Evolutionary conservation across 35 echinoderm and acorn worm species (phyloP).

Genomic region (Chiridota heheva): DNA sequence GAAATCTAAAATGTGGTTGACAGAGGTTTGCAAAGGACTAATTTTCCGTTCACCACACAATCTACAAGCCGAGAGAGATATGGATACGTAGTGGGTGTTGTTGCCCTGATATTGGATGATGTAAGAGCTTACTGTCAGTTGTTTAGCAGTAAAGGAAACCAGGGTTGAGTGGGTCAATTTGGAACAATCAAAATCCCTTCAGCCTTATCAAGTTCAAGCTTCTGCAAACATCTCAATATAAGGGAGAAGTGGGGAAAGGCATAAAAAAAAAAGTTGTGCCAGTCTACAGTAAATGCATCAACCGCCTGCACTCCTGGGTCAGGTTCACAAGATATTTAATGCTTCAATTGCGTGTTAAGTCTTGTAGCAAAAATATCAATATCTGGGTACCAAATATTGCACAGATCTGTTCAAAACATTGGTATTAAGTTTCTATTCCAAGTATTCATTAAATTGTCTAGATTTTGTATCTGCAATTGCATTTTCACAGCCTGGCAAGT

Average conservation of each 20-base stretch:
- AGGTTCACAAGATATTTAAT: constrained; percentile 66
- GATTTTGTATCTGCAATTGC: constrained; percentile 49
- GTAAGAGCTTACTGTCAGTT: background rate
- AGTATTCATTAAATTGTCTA: constrained; percentile 47
- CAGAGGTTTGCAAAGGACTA: constrained; percentile 6
- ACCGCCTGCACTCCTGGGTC: constrained; percentile 58
- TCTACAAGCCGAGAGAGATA: too few species aligned
- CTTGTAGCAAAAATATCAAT: constrained; percentile 83
- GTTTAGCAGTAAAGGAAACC: constrained; percentile 59
- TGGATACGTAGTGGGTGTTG: too few species aligned
- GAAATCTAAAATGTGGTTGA: background rate
- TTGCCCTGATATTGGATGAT: constrained; percentile 19
- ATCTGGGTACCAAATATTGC: constrained; percentile 34
- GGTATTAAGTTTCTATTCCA: constrained; percentile 60
- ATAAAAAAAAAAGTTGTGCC: constrained; percentile 50
- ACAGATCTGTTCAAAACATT: constrained; percentile 35
- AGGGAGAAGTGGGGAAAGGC: constrained; percentile 57
- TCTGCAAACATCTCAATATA: constrained; percentile 52
- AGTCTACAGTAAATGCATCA: constrained; percentile 64
- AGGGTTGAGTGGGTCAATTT: constrained; percentile 83
- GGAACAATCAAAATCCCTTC: constrained; percentile 65
- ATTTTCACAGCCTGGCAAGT: too few species aligned
- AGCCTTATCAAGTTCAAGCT: constrained; percentile 35
- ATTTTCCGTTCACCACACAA: too few species aligned
- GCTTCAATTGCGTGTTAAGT: constrained; percentile 47